Conservation (phyloP, 1,140 invertebrate genomes). For the Trichonephila inaurata region DNA sequence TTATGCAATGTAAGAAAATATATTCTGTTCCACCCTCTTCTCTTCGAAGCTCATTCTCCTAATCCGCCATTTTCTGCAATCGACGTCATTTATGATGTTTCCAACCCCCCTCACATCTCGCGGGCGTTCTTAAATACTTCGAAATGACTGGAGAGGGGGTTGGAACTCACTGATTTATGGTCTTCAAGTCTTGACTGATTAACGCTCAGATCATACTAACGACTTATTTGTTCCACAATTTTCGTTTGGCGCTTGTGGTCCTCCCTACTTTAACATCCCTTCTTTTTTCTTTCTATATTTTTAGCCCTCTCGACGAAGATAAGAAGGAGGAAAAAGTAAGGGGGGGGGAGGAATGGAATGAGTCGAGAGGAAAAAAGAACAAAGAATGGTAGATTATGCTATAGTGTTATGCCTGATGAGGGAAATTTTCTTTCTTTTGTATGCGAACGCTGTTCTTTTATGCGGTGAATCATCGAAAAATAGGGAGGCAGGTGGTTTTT, state of each 20-base stretch:
- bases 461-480: conserved; percentile 59
- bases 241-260: conserved; percentile 56
- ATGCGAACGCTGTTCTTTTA: background rate
- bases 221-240: conserved; percentile 73
- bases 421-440: conserved; percentile 61
- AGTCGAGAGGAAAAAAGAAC: conserved; percentile 17
- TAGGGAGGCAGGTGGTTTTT: conserved; percentile 37
- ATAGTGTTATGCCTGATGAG: conserved; percentile 62
- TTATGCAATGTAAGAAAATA: conserved; percentile 67
- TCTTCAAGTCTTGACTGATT: conserved; percentile 72
- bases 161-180: conserved; percentile 64
- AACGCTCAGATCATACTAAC: conserved; percentile 70
- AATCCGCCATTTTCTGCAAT: conserved; percentile 40
- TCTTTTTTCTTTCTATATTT: conserved; percentile 24
- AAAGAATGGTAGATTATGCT: conserved; percentile 71
- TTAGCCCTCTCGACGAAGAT: conserved; percentile 13
- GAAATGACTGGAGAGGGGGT: background rate
- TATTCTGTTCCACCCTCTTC: conserved; percentile 24
- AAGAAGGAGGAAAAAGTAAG: background rate
- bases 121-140: conserved; percentile 69
- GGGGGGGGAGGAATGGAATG: background rate
- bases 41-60: conserved; percentile 11
- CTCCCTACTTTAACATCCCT: conserved; percentile 2
- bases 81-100: conserved; percentile 62
- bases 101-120: conserved; percentile 1